Conservation (phyloP, 2,113 vertebrate genomes). For the Podocnemis expansa region DNA sequence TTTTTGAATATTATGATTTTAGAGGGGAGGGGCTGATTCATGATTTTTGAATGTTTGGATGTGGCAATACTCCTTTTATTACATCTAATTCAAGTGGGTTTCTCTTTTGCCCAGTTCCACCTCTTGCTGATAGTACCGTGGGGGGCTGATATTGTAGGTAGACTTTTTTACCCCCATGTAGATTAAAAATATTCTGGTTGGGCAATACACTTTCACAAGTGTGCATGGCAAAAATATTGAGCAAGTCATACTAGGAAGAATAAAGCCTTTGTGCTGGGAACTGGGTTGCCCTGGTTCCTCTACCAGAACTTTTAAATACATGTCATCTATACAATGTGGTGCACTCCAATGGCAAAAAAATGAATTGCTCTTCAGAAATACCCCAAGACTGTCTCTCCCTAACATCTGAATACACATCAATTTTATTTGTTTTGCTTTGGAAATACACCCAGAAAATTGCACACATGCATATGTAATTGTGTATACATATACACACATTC, state of each 20-base stretch:
- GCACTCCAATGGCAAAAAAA: accelerated
- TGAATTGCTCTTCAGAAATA: neutral
- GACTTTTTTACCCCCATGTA: neutral
- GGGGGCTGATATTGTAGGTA: accelerated
- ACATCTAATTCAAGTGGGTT: too few relatives aligned
- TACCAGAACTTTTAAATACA: neutral
- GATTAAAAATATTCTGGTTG: too few relatives aligned
- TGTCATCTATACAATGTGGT: neutral
- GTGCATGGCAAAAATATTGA: too few relatives aligned
- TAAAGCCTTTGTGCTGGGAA: neutral
- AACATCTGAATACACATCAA: neutral
- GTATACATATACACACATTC: accelerated
- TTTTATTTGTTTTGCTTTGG: neutral
- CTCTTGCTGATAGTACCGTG: neutral
- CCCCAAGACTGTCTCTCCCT: neutral
- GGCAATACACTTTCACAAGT: too few relatives aligned
- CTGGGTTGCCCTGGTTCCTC: accelerated
- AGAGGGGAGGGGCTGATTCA: neutral
- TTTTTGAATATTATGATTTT: too few relatives aligned
- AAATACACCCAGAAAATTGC: neutral
- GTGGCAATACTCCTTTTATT: neutral
- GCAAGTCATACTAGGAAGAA: neutral
- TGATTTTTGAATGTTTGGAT: neutral
- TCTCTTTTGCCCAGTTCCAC: neutral
- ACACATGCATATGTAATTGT: neutral